Conservation (phyloP, 1,140 invertebrate species). For the Drosophila cardini region DNA sequence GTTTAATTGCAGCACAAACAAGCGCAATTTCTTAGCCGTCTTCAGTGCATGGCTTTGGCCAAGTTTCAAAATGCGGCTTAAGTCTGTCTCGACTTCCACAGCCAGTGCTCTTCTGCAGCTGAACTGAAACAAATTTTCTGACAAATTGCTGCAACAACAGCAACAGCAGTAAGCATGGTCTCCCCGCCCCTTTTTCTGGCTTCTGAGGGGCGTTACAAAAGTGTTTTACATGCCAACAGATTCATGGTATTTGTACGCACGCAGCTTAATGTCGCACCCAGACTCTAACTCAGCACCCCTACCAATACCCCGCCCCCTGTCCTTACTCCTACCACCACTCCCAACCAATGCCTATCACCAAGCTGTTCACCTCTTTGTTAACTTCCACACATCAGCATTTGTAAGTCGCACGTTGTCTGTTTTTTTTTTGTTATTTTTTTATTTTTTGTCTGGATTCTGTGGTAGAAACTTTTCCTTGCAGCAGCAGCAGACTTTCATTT, state of each 20-base stretch:
- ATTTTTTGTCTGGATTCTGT: slow-evolving; percentile 62
- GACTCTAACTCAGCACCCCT: not conserved
- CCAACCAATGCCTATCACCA: not conserved
- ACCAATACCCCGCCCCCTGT: slow-evolving; percentile 6
- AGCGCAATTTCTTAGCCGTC: slow-evolving; percentile 53
- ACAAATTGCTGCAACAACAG: slow-evolving; percentile 78
- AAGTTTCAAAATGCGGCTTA: slow-evolving; percentile 75
- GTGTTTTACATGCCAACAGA: slow-evolving; percentile 82
- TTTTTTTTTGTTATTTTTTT: slow-evolving; percentile 17
- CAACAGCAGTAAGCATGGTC: slow-evolving; percentile 10
- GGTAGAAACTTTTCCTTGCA: slow-evolving; percentile 78
- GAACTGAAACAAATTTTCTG: slow-evolving; percentile 73
- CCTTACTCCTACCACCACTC: not conserved
- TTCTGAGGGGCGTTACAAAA: slow-evolving; percentile 77
- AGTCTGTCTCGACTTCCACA: slow-evolving; percentile 42
- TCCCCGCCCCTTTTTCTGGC: slow-evolving; percentile 49
- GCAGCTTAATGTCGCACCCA: slow-evolving; percentile 78
- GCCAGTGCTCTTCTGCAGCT: slow-evolving; percentile 20
- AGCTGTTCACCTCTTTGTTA: not conserved
- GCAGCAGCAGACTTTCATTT: slow-evolving; percentile 42
- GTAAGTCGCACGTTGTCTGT: slow-evolving; percentile 77
- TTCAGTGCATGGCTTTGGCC: slow-evolving; percentile 49
- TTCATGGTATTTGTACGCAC: slow-evolving; percentile 82
- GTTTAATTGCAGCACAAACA: slow-evolving; percentile 78
- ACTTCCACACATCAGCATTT: slow-evolving; percentile 56